Percentiles rank a stretch among this genome's conserved stretches.
phyloP scores from a whole-genome alignment of 2,797 vertebrate genomes.

The Tinamus major region DNA sequence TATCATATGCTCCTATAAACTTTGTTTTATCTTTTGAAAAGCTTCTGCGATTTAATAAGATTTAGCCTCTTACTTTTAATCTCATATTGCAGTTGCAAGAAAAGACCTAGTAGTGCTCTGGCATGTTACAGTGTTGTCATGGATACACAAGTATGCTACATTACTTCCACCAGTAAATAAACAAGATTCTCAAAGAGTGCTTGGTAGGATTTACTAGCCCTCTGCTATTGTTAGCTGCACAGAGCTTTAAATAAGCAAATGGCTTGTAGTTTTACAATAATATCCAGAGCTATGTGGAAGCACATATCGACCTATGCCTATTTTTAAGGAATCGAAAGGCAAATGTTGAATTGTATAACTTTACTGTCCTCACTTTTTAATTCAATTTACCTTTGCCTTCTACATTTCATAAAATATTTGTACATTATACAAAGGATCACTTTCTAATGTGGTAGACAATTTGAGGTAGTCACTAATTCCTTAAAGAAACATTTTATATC shows the following conservation, averaged over 20 bases:
- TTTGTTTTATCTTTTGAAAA: slow-evolving; percentile 68
- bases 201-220: slow-evolving; percentile 76
- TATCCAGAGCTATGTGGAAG: background rate
- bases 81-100: slow-evolving; percentile 73
- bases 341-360: background rate
- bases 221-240: slow-evolving; percentile 25
- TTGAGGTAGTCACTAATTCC: background rate
- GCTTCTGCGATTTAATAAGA: slow-evolving; percentile 66
- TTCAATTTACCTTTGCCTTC: background rate
- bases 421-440: background rate
- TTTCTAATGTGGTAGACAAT: background rate
- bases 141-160: slow-evolving; percentile 84
- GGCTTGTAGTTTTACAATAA: slow-evolving; percentile 48
- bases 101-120: slow-evolving; percentile 78
- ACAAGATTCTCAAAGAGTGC: slow-evolving; percentile 79
- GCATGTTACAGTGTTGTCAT: slow-evolving; percentile 87
- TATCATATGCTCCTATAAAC: slow-evolving; percentile 24
- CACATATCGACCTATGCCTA: background rate
- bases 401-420: background rate
- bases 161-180: slow-evolving; percentile 85
- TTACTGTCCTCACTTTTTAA: background rate
- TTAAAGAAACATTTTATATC: background rate
- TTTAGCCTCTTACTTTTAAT: slow-evolving; percentile 75
- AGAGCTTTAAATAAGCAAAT: slow-evolving; percentile 65
- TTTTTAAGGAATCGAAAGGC: slow-evolving; percentile 11